Conservation (phyloP, 2,797 vertebrate genomes). For the Lepus oiostolus region DNA sequence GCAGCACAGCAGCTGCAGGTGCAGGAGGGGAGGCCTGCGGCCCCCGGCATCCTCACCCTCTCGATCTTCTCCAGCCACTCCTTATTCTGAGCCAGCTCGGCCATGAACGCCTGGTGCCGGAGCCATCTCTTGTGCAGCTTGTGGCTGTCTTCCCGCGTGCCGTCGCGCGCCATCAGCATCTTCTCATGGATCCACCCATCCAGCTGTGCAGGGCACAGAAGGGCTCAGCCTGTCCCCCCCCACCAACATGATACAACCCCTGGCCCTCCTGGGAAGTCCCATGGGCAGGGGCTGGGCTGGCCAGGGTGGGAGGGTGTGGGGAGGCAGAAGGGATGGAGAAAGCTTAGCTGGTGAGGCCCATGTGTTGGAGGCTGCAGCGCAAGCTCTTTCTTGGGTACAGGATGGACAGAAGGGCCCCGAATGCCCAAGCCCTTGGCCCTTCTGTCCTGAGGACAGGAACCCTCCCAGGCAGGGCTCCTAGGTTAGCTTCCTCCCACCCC, state of each 20-base stretch:
- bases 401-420: not conserved
- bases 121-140: conserved; percentile 96
- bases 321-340: not conserved
- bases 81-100: conserved; percentile 95
- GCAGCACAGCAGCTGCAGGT: not conserved
- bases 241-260: not conserved
- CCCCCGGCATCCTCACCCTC: conserved; percentile 89
- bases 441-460: not conserved
- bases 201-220: conserved; percentile 71
- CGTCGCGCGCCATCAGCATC: conserved; percentile 94
- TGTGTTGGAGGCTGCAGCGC: not conserved
- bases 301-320: not conserved
- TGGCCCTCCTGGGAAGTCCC: not conserved
- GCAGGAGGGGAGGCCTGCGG: not conserved
- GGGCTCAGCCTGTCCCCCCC: not conserved
- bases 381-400: not conserved
- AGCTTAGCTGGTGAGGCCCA: not conserved
- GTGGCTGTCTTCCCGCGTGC: conserved; percentile 92
- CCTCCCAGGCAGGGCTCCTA: not conserved
- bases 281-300: not conserved
- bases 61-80: conserved; percentile 97
- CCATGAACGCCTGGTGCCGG: conserved; percentile 96
- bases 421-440: not conserved
- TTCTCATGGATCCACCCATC: conserved; percentile 86
- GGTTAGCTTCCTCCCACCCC: not conserved